Conservation (phyloP, 2,113 vertebrate genomes). For the Galemys pyrenaicus region DNA sequence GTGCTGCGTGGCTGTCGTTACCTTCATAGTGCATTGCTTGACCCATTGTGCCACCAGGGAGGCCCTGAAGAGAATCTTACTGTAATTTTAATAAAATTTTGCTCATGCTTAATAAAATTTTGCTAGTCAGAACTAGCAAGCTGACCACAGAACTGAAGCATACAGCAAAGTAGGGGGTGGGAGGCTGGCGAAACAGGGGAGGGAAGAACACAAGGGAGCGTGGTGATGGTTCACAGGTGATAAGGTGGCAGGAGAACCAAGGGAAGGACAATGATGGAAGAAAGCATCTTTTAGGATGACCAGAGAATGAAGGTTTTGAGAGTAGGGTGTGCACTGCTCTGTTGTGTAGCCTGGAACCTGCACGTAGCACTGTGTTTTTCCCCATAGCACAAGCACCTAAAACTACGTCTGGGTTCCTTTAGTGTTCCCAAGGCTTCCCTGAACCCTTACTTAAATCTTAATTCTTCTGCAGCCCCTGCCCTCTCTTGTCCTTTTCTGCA, state of each 20-base stretch:
- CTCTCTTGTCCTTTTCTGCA: background rate
- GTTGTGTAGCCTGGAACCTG: background rate
- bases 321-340: background rate
- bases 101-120: no score
- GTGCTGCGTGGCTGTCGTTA: no score
- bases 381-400: background rate
- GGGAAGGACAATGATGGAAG: no score
- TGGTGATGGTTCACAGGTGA: no score
- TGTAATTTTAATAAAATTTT: background rate
- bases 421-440: slow-evolving; percentile 1
- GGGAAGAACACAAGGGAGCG: no score
- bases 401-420: background rate
- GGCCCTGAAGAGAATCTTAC: background rate
- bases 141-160: no score
- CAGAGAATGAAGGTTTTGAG: background rate
- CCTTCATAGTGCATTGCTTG: no score
- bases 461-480: background rate
- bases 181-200: no score
- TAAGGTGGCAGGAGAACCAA: no score
- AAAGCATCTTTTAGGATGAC: background rate
- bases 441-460: background rate
- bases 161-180: no score
- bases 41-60: no score
- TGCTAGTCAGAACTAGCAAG: no score
- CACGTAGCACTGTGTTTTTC: background rate